Evolutionary conservation across 2,797 vertebrate species (phyloP).

Genomic region (Falco rusticolus): DNA sequence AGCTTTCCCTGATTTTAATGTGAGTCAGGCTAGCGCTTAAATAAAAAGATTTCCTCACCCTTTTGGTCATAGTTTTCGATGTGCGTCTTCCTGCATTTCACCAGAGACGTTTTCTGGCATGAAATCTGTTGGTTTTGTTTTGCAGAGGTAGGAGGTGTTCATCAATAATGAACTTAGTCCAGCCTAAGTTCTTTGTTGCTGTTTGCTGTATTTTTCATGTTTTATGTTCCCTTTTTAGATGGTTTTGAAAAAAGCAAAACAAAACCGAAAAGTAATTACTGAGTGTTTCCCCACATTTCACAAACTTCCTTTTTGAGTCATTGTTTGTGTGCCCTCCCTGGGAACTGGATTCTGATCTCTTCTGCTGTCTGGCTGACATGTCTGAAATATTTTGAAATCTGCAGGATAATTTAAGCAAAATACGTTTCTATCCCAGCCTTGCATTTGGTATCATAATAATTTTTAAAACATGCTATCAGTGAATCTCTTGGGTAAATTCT

Average conservation of each 20-base stretch:
- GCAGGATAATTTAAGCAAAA: neutral
- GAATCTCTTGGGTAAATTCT: neutral
- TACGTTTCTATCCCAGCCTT: neutral
- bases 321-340: slow-evolving; percentile 3
- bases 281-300: slow-evolving; percentile 24
- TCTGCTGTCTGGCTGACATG: neutral
- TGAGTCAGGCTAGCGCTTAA: neutral
- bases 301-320: slow-evolving; percentile 36
- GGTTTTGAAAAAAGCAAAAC: slow-evolving; percentile 16
- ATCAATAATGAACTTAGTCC: neutral
- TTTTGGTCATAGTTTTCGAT: neutral
- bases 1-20: neutral
- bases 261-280: neutral
- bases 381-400: slow-evolving; percentile 19
- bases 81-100: neutral
- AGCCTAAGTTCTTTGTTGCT: neutral
- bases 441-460: neutral
- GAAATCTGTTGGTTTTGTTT: neutral
- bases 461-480: neutral
- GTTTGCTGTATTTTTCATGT: neutral
- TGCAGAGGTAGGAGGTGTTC: neutral
- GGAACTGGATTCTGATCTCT: slow-evolving; percentile 20
- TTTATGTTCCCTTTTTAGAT: neutral
- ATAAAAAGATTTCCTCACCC: neutral
- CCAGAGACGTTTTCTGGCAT: neutral